Conservation (phyloP, 2,797 vertebrate genomes). For the Labeo calbasu region DNA sequence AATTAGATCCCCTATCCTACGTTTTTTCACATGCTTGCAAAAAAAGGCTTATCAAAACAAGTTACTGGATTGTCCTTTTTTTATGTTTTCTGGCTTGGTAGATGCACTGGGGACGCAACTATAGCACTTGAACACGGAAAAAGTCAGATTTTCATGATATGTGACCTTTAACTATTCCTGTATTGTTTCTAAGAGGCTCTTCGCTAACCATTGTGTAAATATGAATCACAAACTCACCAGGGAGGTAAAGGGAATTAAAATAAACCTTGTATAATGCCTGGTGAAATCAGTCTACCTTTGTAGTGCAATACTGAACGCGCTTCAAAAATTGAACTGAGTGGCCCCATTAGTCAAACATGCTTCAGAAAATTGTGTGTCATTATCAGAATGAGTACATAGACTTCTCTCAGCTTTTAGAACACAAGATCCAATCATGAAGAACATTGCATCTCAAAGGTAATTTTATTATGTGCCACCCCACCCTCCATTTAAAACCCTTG, state of each 20-base stretch:
- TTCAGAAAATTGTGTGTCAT: background rate
- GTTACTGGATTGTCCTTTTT: no score
- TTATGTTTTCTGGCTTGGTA: no score
- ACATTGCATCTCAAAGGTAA: background rate
- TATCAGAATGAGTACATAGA: background rate
- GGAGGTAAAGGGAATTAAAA: background rate
- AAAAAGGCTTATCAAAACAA: no score
- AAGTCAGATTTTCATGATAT: no score
- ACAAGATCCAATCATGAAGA: background rate
- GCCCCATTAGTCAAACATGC: background rate
- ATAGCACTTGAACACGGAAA: no score
- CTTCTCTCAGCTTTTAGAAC: background rate
- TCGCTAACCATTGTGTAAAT: background rate
- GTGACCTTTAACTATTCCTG: background rate
- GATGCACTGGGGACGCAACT: no score
- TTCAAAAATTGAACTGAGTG: background rate
- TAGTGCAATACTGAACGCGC: background rate
- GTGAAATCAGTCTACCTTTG: background rate
- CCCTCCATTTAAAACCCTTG: background rate
- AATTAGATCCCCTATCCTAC: no score
- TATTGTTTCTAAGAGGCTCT: background rate
- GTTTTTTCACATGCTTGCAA: no score
- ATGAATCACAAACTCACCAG: background rate
- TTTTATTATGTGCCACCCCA: background rate
- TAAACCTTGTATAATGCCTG: background rate